Percentiles rank a stretch among this genome's conserved stretches.
Evolutionary conservation across 2,797 vertebrate genomes (phyloP).

Genomic region (Vipera latastei): DNA sequence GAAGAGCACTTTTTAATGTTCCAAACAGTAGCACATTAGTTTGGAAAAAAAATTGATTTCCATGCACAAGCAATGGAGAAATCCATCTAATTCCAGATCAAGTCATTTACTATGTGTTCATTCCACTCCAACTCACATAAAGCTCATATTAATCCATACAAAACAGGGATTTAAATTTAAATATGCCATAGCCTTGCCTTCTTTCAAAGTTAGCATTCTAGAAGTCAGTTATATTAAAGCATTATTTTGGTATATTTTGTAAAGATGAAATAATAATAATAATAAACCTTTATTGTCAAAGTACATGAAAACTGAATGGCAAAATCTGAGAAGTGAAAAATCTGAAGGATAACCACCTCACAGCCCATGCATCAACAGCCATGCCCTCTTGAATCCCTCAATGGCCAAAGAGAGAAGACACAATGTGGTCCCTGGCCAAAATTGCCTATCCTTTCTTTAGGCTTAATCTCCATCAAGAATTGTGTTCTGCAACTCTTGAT

Average conservation of each 20-base stretch:
- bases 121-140: background rate
- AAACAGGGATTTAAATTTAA: background rate
- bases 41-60: slow-evolving; percentile 53
- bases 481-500: background rate
- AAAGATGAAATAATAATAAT: background rate
- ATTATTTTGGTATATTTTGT: background rate
- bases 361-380: background rate
- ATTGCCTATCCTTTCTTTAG: background rate
- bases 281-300: too few species aligned
- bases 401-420: background rate
- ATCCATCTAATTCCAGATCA: background rate
- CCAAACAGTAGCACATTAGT: slow-evolving; percentile 46
- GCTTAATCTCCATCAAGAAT: background rate
- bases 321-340: background rate
- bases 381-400: background rate
- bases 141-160: background rate
- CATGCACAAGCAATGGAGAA: slow-evolving; percentile 13
- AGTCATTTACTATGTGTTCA: background rate
- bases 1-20: slow-evolving; percentile 50
- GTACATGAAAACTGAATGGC: background rate
- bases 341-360: background rate
- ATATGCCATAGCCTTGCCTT: background rate
- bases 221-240: background rate
- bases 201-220: background rate
- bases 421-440: background rate